Conservation (phyloP, 2,113 vertebrate species). For the Fregetta grallaria region DNA sequence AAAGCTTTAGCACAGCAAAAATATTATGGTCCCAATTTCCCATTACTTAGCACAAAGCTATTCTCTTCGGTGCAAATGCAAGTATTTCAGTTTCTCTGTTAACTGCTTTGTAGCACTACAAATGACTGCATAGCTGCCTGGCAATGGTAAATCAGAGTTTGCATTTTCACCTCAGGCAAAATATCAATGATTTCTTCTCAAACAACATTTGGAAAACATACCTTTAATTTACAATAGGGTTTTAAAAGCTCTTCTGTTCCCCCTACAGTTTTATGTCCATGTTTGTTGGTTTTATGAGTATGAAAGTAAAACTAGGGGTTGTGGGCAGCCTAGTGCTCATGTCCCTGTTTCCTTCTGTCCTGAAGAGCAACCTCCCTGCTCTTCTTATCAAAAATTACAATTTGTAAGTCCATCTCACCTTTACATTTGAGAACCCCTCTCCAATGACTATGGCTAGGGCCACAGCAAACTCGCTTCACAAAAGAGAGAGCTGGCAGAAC, state of each 20-base stretch:
- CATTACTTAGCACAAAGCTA: neutral
- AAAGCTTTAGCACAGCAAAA: neutral
- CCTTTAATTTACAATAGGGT: neutral
- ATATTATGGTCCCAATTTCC: neutral
- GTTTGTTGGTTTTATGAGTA: neutral
- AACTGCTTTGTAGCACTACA: neutral
- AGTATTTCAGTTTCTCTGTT: neutral
- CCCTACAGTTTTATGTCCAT: neutral
- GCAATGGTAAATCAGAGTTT: neutral
- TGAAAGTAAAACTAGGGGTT: neutral
- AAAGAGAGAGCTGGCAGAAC: neutral
- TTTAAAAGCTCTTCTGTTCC: neutral
- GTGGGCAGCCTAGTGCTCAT: neutral
- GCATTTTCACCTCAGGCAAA: neutral
- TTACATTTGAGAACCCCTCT: neutral
- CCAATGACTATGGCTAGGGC: neutral
- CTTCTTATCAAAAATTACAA: neutral
- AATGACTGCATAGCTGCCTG: neutral
- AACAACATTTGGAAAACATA: neutral
- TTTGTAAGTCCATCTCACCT: neutral
- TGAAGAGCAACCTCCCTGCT: neutral
- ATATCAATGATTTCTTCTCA: neutral
- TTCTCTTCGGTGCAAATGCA: neutral
- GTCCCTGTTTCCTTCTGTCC: neutral
- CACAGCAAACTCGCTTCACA: neutral